These are phyloP conservation scores for Parus major DNA, from an alignment of 2,113 vertebrate genomes.

Conservation along the genomic window DNA sequence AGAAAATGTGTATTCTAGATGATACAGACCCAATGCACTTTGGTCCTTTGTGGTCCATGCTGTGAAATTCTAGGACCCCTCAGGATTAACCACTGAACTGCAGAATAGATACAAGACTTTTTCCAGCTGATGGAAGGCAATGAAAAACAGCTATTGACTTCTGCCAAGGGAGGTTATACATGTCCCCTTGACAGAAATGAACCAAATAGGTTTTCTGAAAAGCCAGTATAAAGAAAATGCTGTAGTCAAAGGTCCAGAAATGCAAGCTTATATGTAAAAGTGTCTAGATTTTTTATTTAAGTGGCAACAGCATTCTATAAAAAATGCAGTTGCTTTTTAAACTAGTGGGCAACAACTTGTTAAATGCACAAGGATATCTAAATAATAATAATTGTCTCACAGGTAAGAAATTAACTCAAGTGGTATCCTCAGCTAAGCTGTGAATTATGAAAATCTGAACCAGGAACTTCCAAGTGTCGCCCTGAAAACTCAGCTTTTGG, in stretches of 20 bases:
- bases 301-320: not conserved
- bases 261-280: not conserved
- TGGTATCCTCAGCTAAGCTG: not conserved
- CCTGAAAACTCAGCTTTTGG: too few species aligned
- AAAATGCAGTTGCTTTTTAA: not conserved
- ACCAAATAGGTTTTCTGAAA: not conserved
- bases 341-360: not conserved
- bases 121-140: not conserved
- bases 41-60: not conserved
- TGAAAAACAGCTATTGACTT: constrained; percentile 3
- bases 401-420: not conserved
- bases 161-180: not conserved
- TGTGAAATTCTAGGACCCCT: not conserved
- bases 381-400: not conserved
- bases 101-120: not conserved
- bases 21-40: not conserved
- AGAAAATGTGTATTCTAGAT: constrained; percentile 22
- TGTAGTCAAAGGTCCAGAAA: not conserved
- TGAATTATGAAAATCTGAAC: not conserved
- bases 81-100: constrained; percentile 1
- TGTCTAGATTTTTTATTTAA: not conserved
- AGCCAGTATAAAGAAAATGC: not conserved
- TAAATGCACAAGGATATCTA: not conserved
- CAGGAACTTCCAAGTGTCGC: not conserved
- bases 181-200: not conserved